Base-by-base conservation (phyloP, 2,888 invertebrate genomes). In the Eustalomyia histrio region DNA sequence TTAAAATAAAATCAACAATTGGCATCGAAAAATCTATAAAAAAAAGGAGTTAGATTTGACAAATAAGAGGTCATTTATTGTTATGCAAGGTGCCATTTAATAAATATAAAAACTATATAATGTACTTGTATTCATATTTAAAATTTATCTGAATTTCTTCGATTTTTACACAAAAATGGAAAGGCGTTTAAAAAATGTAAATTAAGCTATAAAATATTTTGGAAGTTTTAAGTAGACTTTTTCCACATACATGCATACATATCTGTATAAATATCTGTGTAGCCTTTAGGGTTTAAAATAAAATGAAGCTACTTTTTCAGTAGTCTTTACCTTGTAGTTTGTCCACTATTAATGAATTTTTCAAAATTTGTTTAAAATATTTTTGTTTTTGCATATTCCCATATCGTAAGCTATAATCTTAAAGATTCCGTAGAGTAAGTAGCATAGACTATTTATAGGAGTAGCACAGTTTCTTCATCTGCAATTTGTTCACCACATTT, bases 41-140 rank as follows among this genome's bases (percentile, higher is more conserved):
- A 24, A 52, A 24, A 47, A 47, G n/a, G 43, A 47, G 47, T 53
- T 50, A 55, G 14, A 61, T 83, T 83, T 87, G 86, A 88, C 89
- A 89, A 89, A 88, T 88, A 84, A 84, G 84, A 80, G 79, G 71
- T 83, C 86, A 88, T 86, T 88, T 86, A 82, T 85, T 84, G 83
- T 75, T 74, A 64, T 76, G 80, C 83, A 84, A 85, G 84, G 85
- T 85, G 83, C 79, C 84, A 84, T 71, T 55, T 10, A 9, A 53
- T 74, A 39, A 53, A 80, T 76, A 68, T 67, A 43, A 50, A 39
- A 8, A 35, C 2, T 35, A 35, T 14, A 47, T 5, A 47, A 14
- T 47, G 43, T 5, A n/a, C 43, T 14, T 29, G 29, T 29, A 3
- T 29, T 29, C 29, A 4, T 35, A 58, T 68, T 29, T 47, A 29